Evolutionary conservation across 2,888 invertebrate species (phyloP), one percentile per base, ranked within the genome.

Genomic region (Macrostomum cliftonense): DNA sequence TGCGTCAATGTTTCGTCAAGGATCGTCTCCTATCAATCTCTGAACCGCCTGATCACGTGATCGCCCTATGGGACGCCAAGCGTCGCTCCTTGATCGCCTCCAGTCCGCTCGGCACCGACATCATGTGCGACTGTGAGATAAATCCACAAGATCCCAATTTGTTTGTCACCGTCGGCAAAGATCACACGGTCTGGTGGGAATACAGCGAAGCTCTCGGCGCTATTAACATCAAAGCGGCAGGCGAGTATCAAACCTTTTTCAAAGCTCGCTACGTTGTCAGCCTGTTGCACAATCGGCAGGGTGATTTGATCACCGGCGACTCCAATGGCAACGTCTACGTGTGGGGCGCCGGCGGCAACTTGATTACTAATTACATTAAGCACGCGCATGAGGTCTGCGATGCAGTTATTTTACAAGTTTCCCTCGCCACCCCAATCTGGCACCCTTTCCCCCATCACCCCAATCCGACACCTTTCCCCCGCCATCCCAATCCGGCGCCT

Each of bases 281-380:
- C 48, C 43, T 62, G 46, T 48, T 57, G 7, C 62, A 62, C 53
- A 65, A 54, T 12, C 61, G 60, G 1, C 53, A 53, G 37, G 65
- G 65, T 0, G 64, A 65, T 45, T 54, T 65, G 7, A 55, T 67
- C 11, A 66, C 65, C 0, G 66, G 66, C 1, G 65, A 67, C 52
- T 67, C 65, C 7, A 67, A 66, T 49, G 66, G 66, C 38, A 66
- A 64, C 7, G 59, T 67, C 16, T 67, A 67, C 50, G 56, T 67
- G 14, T 67, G 66, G 64, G 63, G 59, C 1, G 47, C 5, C 36
- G 61, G 60, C 1, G 60, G 60, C 12, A 63, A 63, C 49, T 58
- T 53, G 43, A 62, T 67, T 50, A 61, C 60, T 13, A 67, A 67
- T 55, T 60, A 59, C 49, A 57, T 67, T 52, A 67, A 66, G 49